Evolutionary conservation across 2,888 invertebrate species (phyloP).

Genomic region (Tenthredo notha): DNA sequence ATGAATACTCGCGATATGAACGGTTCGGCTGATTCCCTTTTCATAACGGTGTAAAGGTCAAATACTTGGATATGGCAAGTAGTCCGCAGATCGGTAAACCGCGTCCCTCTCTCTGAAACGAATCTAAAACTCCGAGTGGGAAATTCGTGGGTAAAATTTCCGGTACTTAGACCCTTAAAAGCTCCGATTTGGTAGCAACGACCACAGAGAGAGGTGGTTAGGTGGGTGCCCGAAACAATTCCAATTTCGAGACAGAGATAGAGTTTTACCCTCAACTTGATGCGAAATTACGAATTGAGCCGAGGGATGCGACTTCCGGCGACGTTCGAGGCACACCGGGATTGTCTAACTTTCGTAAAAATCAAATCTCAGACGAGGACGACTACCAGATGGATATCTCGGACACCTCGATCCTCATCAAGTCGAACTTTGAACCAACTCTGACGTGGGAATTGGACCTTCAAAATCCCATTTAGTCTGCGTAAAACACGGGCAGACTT

Average conservation of each 20-base stretch:
- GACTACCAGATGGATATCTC: too few species aligned
- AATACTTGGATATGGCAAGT: neutral
- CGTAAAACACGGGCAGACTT: neutral
- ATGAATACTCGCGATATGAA: neutral
- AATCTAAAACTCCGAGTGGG: neutral
- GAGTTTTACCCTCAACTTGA: slow-evolving; percentile 14
- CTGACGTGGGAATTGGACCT: too few species aligned
- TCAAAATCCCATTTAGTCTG: too few species aligned
- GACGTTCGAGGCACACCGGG: too few species aligned
- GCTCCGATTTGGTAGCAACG: slow-evolving; percentile 5
- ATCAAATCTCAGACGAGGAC: neutral
- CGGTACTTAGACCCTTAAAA: slow-evolving; percentile 19
- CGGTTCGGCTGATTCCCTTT: neutral
- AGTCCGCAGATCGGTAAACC: too few species aligned
- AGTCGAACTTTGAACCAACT: too few species aligned
- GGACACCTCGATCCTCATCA: too few species aligned
- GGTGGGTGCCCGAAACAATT: slow-evolving; percentile 30
- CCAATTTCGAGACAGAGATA: neutral
- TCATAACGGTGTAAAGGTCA: neutral
- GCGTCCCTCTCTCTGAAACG: neutral
- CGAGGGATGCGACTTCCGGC: neutral
- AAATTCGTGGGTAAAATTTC: slow-evolving; percentile 12
- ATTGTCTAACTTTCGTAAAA: neutral
- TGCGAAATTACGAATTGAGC: slow-evolving; percentile 25
- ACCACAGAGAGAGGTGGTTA: neutral